Evolutionary conservation across 2,888 invertebrate genomes (phyloP), one percentile per base, ranked within the genome.

Genomic region (Mythimna impura): DNA sequence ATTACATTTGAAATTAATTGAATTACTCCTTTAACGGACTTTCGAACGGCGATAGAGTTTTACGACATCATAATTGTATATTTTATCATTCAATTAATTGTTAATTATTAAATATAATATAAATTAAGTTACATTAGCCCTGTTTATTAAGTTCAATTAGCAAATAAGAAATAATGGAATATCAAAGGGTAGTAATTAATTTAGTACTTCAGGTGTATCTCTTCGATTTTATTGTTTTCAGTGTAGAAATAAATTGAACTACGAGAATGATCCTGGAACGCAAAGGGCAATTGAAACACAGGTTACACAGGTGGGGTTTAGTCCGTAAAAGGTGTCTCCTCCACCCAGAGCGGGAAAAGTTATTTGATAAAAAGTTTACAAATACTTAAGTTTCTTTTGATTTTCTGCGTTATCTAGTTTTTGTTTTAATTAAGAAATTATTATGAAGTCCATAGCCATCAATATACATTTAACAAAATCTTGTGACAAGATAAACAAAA

Each of bases 101-200:
- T 71, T 62, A 71, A 81, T 87, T 76, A 82, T 74, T 79, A 71
- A 71, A 83, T 82, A 71, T 69, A 82, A 66, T 69, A 69, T 60
- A 76, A 86, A 88, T 81, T 81, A 82, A 68, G 71, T 83, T 77
- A 64, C 66, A 80, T 87, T 80, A 78, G 66, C 52, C 65, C 40
- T 81, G 70, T 86, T 83, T 78, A 85, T 87, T 72, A 75, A 72
- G 66, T 80, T 85, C 69, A 78, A 81, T 86, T 68, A 78, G 73
- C 40, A 67, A 75, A 71, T 76, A 64, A 79, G 76, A 72, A 74
- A 72, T 80, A 79, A 82, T 77, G 66, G 57, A 9, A 74, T 66
- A 81, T 85, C 78, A 87, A 87, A 85, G 71, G 40, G 30, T 47
- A 17, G 17, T 74, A 76, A 78, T 75, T 82, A 73, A 79, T 67